A percentile compares a stretch with the other conserved stretches of the same genome.
Evolutionary conservation across 2,113 vertebrate species (phyloP).

Genomic region (Anser cygnoides): DNA sequence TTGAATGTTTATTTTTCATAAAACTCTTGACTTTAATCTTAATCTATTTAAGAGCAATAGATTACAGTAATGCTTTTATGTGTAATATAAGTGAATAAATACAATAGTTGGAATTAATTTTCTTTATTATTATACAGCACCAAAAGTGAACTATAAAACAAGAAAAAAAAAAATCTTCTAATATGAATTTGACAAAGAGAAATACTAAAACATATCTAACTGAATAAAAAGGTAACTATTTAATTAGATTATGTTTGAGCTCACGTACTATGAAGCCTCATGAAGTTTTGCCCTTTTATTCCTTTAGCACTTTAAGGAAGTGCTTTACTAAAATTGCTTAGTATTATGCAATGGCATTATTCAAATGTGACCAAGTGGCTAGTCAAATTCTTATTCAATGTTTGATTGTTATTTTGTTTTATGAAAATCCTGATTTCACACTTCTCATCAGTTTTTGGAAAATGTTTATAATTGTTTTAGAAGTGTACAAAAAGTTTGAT

Average conservation of each 20-base stretch:
- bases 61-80: not conserved
- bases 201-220: not conserved
- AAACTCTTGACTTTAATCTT: slow-evolving; percentile 70
- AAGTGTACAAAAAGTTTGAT: not conserved
- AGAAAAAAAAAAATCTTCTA: not conserved
- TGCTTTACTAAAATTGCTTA: not conserved
- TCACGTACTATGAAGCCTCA: not conserved
- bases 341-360: not conserved
- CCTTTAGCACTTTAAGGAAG: not conserved
- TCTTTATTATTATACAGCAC: not conserved
- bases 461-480: not conserved
- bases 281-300: not conserved
- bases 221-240: not conserved
- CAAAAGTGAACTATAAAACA: accelerated
- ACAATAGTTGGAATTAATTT: not conserved
- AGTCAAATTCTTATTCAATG: not conserved
- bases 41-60: not conserved
- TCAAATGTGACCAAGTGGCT: not conserved
- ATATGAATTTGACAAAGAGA: not conserved
- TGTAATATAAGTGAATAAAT: slow-evolving; percentile 4
- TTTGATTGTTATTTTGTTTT: not conserved
- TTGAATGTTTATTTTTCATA: slow-evolving; percentile 70
- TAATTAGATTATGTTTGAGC: not conserved
- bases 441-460: not conserved
- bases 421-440: not conserved